A percentile compares a stretch with the other conserved stretches of the same genome.
Conservation (phyloP, 2,113 vertebrate genomes). For the Spermophilus dauricus region DNA sequence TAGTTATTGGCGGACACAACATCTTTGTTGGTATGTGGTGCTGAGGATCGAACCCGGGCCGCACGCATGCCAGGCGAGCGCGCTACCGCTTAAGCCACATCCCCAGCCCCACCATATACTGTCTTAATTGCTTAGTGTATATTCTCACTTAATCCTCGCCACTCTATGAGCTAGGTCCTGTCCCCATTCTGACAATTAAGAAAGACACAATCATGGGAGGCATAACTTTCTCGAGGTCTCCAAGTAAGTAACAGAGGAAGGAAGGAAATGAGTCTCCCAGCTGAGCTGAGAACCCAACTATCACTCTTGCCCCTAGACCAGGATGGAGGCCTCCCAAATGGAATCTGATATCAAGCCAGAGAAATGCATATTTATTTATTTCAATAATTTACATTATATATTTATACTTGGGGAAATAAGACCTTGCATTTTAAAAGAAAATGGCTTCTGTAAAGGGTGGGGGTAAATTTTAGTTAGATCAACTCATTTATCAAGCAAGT, state of each 20-base stretch:
- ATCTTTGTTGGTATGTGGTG: no score
- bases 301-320: not conserved
- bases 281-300: not conserved
- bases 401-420: not conserved
- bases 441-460: not conserved
- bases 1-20: no score
- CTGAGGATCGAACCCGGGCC: no score
- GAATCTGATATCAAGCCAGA: not conserved
- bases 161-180: not conserved
- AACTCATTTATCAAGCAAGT: not conserved
- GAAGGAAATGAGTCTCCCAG: not conserved
- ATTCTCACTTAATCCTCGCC: not conserved
- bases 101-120: not conserved
- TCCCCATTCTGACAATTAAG: not conserved
- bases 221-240: not conserved
- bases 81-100: no score
- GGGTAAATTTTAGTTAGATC: not conserved
- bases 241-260: not conserved
- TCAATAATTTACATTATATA: not conserved
- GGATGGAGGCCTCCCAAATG: not conserved
- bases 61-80: no score
- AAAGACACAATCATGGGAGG: not conserved
- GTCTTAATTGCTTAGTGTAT: not conserved
- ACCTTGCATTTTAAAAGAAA: constrained; percentile 34
- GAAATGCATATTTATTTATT: not conserved